These are phyloP conservation scores for Aphelenchoides avenae DNA, from an alignment of 1,140 invertebrate species.

Conservation along the genomic window DNA sequence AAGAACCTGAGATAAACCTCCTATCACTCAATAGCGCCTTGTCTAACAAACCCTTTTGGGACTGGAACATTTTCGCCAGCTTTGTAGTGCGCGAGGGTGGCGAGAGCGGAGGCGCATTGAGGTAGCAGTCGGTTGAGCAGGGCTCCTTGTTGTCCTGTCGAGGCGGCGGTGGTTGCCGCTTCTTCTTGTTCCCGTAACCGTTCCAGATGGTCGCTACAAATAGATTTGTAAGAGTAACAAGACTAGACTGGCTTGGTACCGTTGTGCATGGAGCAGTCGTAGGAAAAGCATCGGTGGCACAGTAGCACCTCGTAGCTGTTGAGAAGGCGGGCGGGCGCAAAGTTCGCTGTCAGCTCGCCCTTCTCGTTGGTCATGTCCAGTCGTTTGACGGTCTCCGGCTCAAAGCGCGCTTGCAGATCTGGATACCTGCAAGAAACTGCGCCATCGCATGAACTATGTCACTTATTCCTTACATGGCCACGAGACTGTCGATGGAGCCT, in stretches of 20 bases:
- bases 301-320: conserved; percentile 42
- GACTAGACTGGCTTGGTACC: too few relatives aligned
- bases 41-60: too few relatives aligned
- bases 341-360: conserved; percentile 34
- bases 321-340: conserved; percentile 27
- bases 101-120: neutral
- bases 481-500: conserved; percentile 21
- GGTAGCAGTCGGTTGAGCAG: conserved; percentile 25
- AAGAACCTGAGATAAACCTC: too few relatives aligned
- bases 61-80: too few relatives aligned
- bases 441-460: neutral
- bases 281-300: conserved; percentile 37
- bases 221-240: too few relatives aligned
- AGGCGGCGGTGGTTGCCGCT: conserved; percentile 5
- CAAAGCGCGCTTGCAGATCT: conserved; percentile 36
- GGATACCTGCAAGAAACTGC: conserved; percentile 35
- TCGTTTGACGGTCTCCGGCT: conserved; percentile 27
- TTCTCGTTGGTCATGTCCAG: conserved; percentile 36
- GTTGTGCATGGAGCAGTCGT: conserved; percentile 42
- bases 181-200: conserved; percentile 14
- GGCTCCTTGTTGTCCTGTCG: conserved; percentile 25
- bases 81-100: too few relatives aligned
- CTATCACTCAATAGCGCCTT: too few relatives aligned
- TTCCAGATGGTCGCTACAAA: conserved; percentile 20
- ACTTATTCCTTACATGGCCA: conserved; percentile 15